Conservation (phyloP, 35 echinoderm and acorn worm species). For the Apostichopus parvimensis region DNA sequence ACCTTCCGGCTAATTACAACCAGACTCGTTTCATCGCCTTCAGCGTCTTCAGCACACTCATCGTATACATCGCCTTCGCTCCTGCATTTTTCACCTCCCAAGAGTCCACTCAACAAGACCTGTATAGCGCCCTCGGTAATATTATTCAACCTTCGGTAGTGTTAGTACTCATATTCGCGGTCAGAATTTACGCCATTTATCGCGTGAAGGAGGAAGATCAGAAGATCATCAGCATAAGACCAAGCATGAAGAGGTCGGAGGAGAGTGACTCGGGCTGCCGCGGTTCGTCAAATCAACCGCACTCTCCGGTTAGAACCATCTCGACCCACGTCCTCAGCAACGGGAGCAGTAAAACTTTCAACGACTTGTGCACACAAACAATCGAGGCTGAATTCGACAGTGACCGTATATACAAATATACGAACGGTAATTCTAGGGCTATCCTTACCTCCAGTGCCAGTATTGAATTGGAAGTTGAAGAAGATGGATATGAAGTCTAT, state of each 20-base stretch:
- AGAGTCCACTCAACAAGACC: background rate
- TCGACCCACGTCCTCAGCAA: background rate
- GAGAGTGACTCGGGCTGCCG: background rate
- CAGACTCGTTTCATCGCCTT: slow-evolving; percentile 51
- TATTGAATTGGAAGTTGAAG: background rate
- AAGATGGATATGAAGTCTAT: background rate
- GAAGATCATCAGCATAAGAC: background rate
- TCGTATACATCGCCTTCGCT: slow-evolving; percentile 15
- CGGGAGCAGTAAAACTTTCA: background rate
- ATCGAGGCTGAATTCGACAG: slow-evolving; percentile 11
- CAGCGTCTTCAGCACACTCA: slow-evolving; percentile 23
- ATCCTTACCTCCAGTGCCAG: background rate
- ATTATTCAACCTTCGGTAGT: slow-evolving; percentile 33
- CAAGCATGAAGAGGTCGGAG: background rate
- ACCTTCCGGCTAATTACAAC: slow-evolving; percentile 78
- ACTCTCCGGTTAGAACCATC: background rate
- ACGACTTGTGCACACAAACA: slow-evolving; percentile 23
- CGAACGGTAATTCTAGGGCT: background rate
- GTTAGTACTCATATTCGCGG: slow-evolving; percentile 17
- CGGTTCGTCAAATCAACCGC: background rate
- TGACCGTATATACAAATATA: background rate
- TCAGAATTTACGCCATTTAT: slow-evolving; percentile 16
- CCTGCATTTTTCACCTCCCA: slow-evolving; percentile 43
- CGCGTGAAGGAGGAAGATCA: slow-evolving; percentile 13
- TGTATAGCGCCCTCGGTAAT: slow-evolving; percentile 24